Evolutionary conservation across 2,888 invertebrate genomes (phyloP), one percentile per base, ranked within the genome.

Genomic region (Xestobium rufovillosum): DNA sequence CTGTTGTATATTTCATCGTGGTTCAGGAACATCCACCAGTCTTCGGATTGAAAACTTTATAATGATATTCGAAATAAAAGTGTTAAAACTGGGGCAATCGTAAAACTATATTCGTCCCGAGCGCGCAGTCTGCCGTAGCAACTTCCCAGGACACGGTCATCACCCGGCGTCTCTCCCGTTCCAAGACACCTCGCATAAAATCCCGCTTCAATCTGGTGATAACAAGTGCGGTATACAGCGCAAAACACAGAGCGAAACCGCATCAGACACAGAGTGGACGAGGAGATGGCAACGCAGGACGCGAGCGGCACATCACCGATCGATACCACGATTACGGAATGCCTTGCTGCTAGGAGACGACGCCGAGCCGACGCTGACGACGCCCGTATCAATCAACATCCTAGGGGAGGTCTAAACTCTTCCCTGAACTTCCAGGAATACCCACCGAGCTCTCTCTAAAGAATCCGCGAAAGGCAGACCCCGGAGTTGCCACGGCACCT

Each of bases 341-440:
- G 48, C 42, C 38, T 42, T 45, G 50, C 48, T 50, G 49, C 49
- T 44, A 50, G 48, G 50, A 44, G 46, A 50, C 51, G 49, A 39
- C 47, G 43, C 44, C 47, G 46, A 44, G 6, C 23, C 23, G 23
- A 19, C n/a, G 23, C 6, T 19, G 23, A 19, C 29, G n/a, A 17
- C 17, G 12, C 43, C 45, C 42, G 38, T 42, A 39, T 35, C 41
- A 39, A 41, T 42, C 43, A 45, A 34, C 41, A 17, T 41, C 36
- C 41, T 41, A 23, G 38, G 31, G 41, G 16, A 26, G 41, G 28
- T 26, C 31, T 26, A 15, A 26, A 23, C 27, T 26, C 38, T n/a
- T n/a, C n/a, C n/a, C n/a, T n/a, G n/a, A n/a, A n/a, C n/a, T n/a
- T n/a, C n/a, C n/a, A n/a, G n/a, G n/a, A n/a, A n/a, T n/a, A n/a